Evolutionary conservation across 2,113 vertebrate genomes (phyloP).

Genomic region (Athene cunicularia): DNA sequence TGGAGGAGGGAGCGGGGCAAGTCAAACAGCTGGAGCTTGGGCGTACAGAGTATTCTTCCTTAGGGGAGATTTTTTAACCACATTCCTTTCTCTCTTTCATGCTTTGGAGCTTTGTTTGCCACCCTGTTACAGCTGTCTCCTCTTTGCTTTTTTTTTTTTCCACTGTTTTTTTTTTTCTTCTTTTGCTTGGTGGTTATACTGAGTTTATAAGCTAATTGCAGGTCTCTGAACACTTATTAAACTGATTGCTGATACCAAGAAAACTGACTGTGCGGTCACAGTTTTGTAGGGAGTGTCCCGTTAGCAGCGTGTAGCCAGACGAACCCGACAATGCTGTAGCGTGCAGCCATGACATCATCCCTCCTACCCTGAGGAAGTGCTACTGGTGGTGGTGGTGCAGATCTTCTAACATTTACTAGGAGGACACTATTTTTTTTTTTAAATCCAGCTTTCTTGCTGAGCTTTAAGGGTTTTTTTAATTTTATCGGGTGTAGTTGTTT

Average conservation of each 20-base stretch:
- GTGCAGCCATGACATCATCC: conserved; percentile 66
- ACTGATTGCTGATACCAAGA: conserved; percentile 63
- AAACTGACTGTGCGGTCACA: conserved; percentile 61
- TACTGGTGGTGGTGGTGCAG: conserved; percentile 41
- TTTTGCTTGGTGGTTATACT: conserved; percentile 5
- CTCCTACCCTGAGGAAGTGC: conserved; percentile 70
- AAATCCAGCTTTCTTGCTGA: neutral
- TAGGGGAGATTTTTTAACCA: conserved; percentile 68
- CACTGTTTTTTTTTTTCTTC: neutral
- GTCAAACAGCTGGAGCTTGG: conserved; percentile 55
- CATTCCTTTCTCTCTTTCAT: conserved; percentile 69
- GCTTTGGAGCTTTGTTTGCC: conserved; percentile 66
- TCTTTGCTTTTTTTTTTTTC: neutral
- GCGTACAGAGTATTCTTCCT: conserved; percentile 52
- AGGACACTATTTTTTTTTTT: neutral
- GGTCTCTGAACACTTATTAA: conserved; percentile 58
- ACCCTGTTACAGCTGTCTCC: conserved; percentile 35
- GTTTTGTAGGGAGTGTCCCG: conserved; percentile 61
- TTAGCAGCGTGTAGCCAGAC: conserved; percentile 60
- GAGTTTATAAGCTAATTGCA: conserved; percentile 60
- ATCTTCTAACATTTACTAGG: conserved; percentile 39
- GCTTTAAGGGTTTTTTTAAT: neutral
- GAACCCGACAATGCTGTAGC: conserved; percentile 53
- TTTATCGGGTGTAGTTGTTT: neutral
- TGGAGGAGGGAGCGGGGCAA: conserved; percentile 57